A percentile compares a stretch with the other conserved stretches of the same genome.
These are phyloP conservation scores for Lepidocyrtinus sp. DNA, from an alignment of 2,888 invertebrate species.

Conservation along the genomic window DNA sequence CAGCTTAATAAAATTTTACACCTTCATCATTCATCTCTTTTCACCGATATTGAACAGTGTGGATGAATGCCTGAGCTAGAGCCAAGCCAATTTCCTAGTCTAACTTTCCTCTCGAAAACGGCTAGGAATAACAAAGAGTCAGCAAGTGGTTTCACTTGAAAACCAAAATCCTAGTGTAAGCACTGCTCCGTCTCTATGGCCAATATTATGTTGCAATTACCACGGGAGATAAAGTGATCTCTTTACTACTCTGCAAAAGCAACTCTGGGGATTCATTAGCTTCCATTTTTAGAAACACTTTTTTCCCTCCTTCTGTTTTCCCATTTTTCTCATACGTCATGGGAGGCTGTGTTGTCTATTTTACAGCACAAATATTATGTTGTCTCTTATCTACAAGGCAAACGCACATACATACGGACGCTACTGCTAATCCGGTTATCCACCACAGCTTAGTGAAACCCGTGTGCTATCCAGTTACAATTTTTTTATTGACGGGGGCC, in stretches of 20 bases:
- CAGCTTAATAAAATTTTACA: constrained; percentile 17
- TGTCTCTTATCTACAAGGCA: not conserved
- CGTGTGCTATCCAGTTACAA: no score
- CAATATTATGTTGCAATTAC: constrained; percentile 20
- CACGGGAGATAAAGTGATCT: constrained; percentile 18
- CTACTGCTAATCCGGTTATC: no score
- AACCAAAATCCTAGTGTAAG: not conserved
- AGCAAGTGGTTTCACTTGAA: not conserved
- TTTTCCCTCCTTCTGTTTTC: not conserved
- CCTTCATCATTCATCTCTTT: constrained; percentile 10
- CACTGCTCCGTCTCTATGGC: not conserved
- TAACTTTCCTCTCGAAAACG: not conserved
- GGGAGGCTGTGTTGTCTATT: not conserved
- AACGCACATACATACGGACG: no score
- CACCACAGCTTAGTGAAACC: no score
- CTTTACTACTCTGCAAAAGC: not conserved
- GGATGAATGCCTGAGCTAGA: not conserved
- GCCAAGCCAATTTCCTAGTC: not conserved
- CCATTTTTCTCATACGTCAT: not conserved
- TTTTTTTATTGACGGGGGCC: no score
- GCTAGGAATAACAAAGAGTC: constrained; percentile 11
- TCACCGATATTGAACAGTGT: not conserved
- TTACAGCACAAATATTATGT: not conserved
- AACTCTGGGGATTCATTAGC: constrained; percentile 16
- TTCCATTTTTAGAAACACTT: not conserved